Percentiles rank a stretch among this genome's conserved stretches.
Evolutionary conservation across 2,888 invertebrate species (phyloP).

Genomic region (Eupeodes luniger): DNA sequence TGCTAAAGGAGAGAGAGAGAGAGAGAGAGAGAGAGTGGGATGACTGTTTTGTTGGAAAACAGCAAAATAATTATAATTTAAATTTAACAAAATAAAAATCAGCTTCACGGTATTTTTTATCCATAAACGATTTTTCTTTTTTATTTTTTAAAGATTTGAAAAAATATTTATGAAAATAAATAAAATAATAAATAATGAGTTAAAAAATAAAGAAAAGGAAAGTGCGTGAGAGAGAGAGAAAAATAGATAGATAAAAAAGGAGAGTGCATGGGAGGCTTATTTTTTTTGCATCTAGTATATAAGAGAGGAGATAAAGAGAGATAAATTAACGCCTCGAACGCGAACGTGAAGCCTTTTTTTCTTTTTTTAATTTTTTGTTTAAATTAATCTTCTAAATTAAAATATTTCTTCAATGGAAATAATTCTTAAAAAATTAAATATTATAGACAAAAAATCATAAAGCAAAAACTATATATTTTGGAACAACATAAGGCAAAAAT

Average conservation of each 20-base stretch:
- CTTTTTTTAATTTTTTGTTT: neutral
- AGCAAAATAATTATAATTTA: conserved; percentile 37
- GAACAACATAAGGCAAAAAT: conserved; percentile 78
- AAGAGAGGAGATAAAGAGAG: conserved; percentile 67
- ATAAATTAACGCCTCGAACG: conserved; percentile 63
- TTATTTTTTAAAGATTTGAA: conserved; percentile 34
- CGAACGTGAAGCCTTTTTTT: conserved; percentile 59
- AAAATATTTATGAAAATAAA: conserved; percentile 36
- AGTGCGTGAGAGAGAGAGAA: conserved; percentile 45
- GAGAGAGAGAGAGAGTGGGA: conserved; percentile 34
- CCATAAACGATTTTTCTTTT: conserved; percentile 30
- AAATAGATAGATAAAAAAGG: conserved; percentile 21
- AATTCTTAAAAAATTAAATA: conserved; percentile 70
- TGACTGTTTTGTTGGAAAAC: conserved; percentile 52
- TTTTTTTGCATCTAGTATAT: conserved; percentile 38
- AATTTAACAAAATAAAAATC: conserved; percentile 31
- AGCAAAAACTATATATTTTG: conserved; percentile 65
- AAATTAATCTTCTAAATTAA: conserved; percentile 62
- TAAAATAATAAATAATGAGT: conserved; percentile 55
- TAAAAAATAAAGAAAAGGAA: conserved; percentile 51
- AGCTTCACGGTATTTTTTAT: conserved; percentile 42
- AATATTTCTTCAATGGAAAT: conserved; percentile 68
- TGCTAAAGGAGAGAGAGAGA: conserved; percentile 47
- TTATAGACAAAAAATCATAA: conserved; percentile 58
- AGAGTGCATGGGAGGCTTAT: conserved; percentile 57